Conservation (phyloP, 2,888 invertebrate genomes). For the Pegoplata infirma region DNA sequence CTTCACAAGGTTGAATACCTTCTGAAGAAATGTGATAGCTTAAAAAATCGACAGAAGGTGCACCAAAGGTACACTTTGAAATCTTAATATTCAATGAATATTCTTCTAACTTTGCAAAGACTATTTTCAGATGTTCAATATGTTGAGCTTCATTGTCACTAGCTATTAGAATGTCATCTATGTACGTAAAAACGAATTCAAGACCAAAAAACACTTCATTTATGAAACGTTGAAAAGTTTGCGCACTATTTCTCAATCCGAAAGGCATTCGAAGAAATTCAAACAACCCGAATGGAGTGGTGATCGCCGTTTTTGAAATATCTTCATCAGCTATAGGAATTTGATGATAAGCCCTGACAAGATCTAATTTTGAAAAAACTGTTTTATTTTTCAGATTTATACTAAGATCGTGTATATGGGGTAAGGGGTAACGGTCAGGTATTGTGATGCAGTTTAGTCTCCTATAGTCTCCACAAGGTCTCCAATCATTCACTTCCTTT, state of each 20-base stretch:
- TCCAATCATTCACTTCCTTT: not conserved
- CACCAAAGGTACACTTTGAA: not conserved
- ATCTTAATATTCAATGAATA: not conserved
- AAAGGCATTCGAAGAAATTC: constrained; percentile 5
- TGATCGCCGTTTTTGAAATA: constrained; percentile 12
- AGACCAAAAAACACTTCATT: constrained; percentile 3
- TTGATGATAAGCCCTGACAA: not conserved
- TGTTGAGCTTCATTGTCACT: not conserved
- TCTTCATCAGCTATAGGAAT: not conserved
- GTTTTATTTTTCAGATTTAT: not conserved
- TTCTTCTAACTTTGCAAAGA: not conserved
- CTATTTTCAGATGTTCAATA: not conserved
- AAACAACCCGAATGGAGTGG: not conserved
- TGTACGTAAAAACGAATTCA: not conserved
- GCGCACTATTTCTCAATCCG: not conserved
- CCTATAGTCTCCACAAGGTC: not conserved
- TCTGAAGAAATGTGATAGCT: too few relatives aligned
- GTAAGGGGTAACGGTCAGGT: too few relatives aligned
- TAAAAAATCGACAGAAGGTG: too few relatives aligned
- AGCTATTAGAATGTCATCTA: not conserved
- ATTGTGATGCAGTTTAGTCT: not conserved
- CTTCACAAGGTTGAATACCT: too few relatives aligned
- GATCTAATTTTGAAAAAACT: not conserved
- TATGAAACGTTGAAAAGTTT: constrained; percentile 5
- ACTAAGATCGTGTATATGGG: not conserved